A percentile compares a stretch with the other conserved stretches of the same genome.
Conservation (phyloP, 2,797 vertebrate species). For the Takifugu rubripes region DNA sequence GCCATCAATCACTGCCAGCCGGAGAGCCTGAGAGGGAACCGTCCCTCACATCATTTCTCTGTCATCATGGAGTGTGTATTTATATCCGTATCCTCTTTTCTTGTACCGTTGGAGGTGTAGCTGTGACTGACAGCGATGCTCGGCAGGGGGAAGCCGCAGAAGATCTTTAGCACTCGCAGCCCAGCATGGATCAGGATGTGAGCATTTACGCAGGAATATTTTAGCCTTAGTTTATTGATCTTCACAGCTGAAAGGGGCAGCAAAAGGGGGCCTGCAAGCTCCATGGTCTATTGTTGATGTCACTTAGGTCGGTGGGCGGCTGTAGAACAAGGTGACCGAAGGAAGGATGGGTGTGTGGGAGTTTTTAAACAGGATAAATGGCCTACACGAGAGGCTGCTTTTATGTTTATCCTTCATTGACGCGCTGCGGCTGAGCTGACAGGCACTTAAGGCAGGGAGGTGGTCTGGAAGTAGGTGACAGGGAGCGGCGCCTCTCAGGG, state of each 20-base stretch:
- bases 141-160: conserved; percentile 15
- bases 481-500: conserved; percentile 31
- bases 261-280: neutral
- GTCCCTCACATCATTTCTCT: neutral
- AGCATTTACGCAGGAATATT: conserved; percentile 18
- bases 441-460: conserved; percentile 28
- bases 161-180: conserved; percentile 32
- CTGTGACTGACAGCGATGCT: conserved; percentile 9
- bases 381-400: conserved; percentile 5
- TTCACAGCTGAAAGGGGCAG: conserved; percentile 10
- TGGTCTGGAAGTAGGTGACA: conserved; percentile 28
- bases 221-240: conserved; percentile 33
- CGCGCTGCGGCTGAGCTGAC: conserved; percentile 23
- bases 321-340: conserved; percentile 24
- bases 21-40: conserved; percentile 9
- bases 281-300: conserved; percentile 40
- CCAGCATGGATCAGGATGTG: conserved; percentile 10
- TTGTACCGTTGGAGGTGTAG: neutral
- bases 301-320: conserved; percentile 26
- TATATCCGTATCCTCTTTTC: neutral
- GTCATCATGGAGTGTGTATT: too few relatives aligned
- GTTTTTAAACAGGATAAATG: conserved; percentile 13
- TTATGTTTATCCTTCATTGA: conserved; percentile 20
- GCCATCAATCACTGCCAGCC: conserved; percentile 28
- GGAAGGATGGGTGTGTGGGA: neutral